A percentile compares a stretch with the other conserved stretches of the same genome.
phyloP scores from a whole-genome alignment of 2,797 vertebrate genomes.

The Prionace glauca region DNA sequence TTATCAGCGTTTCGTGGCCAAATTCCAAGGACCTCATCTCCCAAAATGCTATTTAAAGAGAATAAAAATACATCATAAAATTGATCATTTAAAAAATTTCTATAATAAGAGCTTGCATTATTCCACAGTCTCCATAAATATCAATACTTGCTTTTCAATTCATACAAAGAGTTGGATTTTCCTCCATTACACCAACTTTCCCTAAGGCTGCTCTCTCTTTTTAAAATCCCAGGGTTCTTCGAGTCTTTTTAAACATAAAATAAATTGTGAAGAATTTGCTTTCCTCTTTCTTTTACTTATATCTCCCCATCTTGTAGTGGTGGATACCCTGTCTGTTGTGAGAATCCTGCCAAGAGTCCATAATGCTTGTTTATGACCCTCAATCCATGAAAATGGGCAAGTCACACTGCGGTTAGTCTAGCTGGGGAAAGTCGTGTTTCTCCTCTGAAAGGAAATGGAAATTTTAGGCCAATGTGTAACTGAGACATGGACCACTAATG shows the following conservation, averaged over 20 bases:
- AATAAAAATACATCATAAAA: slow-evolving; percentile 31
- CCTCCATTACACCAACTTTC: not conserved
- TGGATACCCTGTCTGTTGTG: not conserved
- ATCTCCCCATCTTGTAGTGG: not conserved
- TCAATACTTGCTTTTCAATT: not conserved
- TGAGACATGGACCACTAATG: too few relatives aligned
- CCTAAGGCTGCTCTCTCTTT: not conserved
- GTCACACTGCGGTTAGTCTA: not conserved
- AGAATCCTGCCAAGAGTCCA: too few relatives aligned
- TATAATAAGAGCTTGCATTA: not conserved
- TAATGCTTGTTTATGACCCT: not conserved
- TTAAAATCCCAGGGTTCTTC: not conserved
- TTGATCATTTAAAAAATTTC: not conserved
- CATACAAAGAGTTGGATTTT: not conserved
- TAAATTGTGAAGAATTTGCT: not conserved
- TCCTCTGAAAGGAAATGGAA: too few relatives aligned
- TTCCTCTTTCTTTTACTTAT: not conserved
- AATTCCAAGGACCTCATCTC: slow-evolving; percentile 86
- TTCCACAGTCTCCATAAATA: not conserved
- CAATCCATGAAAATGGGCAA: not conserved
- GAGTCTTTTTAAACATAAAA: not conserved
- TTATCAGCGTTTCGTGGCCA: slow-evolving; percentile 91
- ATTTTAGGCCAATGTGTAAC: too few relatives aligned
- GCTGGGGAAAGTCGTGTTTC: not conserved
- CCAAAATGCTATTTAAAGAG: slow-evolving; percentile 69